A percentile compares a stretch with the other conserved stretches of the same genome.
Conservation (phyloP, 1,140 invertebrate genomes). For the Antheraea pernyi region DNA sequence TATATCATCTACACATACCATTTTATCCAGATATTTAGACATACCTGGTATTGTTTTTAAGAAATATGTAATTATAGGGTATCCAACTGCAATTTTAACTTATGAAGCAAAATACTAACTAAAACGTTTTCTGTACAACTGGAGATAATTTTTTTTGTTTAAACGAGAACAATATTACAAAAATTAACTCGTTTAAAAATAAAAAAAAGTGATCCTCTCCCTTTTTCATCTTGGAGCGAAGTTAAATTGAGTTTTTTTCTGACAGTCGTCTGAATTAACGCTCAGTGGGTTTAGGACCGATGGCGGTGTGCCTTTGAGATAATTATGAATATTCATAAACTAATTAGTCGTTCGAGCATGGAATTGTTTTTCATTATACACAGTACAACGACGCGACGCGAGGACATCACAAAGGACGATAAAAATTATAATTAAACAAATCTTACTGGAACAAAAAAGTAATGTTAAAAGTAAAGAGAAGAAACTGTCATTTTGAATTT, state of each 20-base stretch:
- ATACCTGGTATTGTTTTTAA: too few relatives aligned
- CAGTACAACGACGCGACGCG: background rate
- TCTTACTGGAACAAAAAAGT: background rate
- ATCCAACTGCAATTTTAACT: too few relatives aligned
- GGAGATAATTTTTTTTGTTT: background rate
- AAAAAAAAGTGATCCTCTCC: background rate
- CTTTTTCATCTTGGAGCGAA: background rate
- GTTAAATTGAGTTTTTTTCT: background rate
- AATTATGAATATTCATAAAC: conserved; percentile 3
- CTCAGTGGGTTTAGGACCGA: background rate
- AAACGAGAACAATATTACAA: background rate
- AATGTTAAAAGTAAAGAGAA: too few relatives aligned
- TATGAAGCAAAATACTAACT: too few relatives aligned
- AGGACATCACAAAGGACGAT: background rate
- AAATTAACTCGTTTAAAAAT: background rate
- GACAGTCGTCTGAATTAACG: background rate
- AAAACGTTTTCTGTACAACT: too few relatives aligned
- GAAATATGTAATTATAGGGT: too few relatives aligned
- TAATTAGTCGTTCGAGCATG: background rate
- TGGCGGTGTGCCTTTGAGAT: background rate
- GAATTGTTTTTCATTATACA: conserved; percentile 1
- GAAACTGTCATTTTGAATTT: too few relatives aligned
- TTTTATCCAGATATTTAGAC: too few relatives aligned
- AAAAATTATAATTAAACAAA: background rate
- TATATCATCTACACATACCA: too few relatives aligned